Conservation (phyloP, 2,888 invertebrate genomes). For the Deroplatys truncata region DNA sequence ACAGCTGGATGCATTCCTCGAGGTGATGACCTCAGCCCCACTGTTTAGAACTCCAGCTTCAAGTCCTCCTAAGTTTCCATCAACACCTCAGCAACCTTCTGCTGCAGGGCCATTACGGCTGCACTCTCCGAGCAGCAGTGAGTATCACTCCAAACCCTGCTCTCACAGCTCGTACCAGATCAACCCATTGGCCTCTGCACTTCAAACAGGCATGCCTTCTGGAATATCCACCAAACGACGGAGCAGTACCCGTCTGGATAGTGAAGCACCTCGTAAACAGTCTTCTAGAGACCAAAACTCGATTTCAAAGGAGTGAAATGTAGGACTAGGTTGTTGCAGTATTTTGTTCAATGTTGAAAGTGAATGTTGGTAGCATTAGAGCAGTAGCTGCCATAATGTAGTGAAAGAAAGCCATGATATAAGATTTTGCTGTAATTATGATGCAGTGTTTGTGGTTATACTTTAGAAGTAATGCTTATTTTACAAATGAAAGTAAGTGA, state of each 20-base stretch:
- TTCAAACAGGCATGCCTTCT: not conserved
- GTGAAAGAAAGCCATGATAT: not conserved
- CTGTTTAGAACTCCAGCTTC: slow-evolving; percentile 69
- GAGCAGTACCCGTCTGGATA: not conserved
- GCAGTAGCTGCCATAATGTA: not conserved
- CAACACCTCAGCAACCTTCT: slow-evolving; percentile 44
- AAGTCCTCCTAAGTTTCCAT: slow-evolving; percentile 62
- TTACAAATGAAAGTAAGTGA: not conserved
- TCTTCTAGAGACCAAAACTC: not conserved
- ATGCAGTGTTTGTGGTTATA: not conserved
- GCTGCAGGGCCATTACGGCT: slow-evolving; percentile 41
- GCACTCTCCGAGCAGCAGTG: slow-evolving; percentile 51
- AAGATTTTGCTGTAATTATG: not conserved
- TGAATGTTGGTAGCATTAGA: not conserved
- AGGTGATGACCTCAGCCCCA: slow-evolving; percentile 75
- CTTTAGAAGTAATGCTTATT: not conserved
- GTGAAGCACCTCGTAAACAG: not conserved
- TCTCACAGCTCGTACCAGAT: not conserved
- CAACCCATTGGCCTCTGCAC: not conserved
- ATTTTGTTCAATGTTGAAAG: not conserved
- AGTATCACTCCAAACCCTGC: slow-evolving; percentile 36
- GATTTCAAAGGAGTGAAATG: not conserved
- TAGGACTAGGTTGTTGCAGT: not conserved
- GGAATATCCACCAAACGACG: not conserved
- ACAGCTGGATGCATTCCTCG: slow-evolving; percentile 86